Evolutionary conservation across 2,797 vertebrate species (phyloP).

Genomic region (Melopsittacus undulatus): DNA sequence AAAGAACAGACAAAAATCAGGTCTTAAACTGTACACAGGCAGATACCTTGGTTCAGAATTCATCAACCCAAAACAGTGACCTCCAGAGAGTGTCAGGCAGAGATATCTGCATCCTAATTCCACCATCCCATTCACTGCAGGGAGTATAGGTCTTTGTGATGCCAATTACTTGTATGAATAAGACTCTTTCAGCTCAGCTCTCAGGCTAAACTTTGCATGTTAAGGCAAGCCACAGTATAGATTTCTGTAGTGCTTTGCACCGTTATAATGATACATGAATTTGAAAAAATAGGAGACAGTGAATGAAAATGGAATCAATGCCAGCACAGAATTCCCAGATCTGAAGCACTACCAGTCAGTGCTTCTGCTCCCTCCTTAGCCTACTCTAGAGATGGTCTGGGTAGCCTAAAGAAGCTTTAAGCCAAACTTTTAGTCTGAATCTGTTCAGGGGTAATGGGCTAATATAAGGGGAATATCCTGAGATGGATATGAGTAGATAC

Average conservation of each 20-base stretch:
- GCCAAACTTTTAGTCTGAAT: not conserved
- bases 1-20: not conserved
- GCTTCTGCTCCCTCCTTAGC: not conserved
- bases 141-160: not conserved
- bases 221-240: not conserved
- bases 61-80: not conserved
- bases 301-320: not conserved
- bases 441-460: not conserved
- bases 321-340: not conserved
- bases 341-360: not conserved
- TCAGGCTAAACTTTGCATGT: not conserved
- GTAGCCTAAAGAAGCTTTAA: not conserved
- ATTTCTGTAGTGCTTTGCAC: not conserved
- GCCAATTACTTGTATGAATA: not conserved
- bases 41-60: not conserved
- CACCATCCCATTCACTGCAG: not conserved
- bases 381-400: not conserved
- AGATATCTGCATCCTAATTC: not conserved
- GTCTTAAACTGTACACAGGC: not conserved
- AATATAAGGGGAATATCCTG: not conserved
- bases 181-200: not conserved
- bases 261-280: not conserved
- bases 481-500: not conserved
- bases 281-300: not conserved
- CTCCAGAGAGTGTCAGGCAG: not conserved